These are phyloP conservation scores for Monochamus alternatus DNA, from an alignment of 2,888 invertebrate species.

Conservation along the genomic window DNA sequence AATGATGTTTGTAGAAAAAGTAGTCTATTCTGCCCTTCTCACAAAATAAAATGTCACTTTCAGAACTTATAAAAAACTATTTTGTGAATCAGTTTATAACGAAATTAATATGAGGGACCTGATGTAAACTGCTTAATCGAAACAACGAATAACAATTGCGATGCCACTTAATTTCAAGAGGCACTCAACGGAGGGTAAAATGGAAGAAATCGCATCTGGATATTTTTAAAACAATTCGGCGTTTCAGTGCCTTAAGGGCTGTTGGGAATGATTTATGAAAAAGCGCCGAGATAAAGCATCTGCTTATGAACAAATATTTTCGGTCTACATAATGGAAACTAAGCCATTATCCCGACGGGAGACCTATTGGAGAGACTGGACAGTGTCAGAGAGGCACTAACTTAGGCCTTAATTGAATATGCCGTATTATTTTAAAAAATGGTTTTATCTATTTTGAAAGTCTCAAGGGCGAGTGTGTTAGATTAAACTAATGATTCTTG, in stretches of 20 bases:
- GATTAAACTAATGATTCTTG: no score
- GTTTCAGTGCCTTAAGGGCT: slow-evolving; percentile 12
- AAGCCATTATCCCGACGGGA: slow-evolving; percentile 48
- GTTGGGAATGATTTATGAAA: slow-evolving; percentile 46
- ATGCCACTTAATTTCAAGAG: slow-evolving; percentile 13
- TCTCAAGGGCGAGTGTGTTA: background rate
- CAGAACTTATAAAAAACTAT: no score
- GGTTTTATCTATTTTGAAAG: slow-evolving; percentile 39
- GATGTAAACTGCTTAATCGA: no score
- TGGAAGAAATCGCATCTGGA: slow-evolving; percentile 11
- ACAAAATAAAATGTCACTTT: no score
- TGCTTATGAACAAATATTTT: slow-evolving; percentile 53
- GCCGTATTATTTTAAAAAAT: slow-evolving; percentile 41
- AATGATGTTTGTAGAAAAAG: no score
- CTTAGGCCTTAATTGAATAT: slow-evolving; percentile 28
- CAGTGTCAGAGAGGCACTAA: slow-evolving; percentile 41
- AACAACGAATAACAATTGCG: no score
- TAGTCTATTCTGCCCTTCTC: no score
- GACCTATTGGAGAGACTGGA: slow-evolving; percentile 37
- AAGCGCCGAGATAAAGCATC: slow-evolving; percentile 48
- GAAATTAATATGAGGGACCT: no score
- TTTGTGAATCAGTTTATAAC: no score
- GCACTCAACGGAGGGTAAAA: background rate
- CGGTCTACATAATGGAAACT: slow-evolving; percentile 44
- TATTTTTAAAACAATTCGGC: slow-evolving; percentile 19